These are phyloP conservation scores for Leptopilina syphax DNA, from an alignment of 2,888 invertebrate species.

Conservation along the genomic window DNA sequence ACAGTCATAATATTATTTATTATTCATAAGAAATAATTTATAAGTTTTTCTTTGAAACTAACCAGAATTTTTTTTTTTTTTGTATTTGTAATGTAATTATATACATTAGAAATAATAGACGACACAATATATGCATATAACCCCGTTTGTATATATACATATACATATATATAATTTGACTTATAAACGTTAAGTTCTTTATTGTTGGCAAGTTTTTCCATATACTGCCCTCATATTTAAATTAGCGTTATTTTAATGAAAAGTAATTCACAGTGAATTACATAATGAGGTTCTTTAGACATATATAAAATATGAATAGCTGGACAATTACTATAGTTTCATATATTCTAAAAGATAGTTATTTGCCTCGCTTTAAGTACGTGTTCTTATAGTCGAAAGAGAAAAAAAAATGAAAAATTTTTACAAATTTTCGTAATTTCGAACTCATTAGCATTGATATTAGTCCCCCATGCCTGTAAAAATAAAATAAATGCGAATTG, in stretches of 20 bases:
- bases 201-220: slow-evolving; percentile 4
- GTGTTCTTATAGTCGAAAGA: background rate
- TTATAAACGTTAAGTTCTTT: background rate
- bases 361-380: background rate
- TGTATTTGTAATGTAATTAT: background rate
- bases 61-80: too few relatives aligned
- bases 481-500: background rate
- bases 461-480: background rate
- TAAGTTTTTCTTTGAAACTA: too few relatives aligned
- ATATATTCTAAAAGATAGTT: slow-evolving; percentile 1
- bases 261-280: slow-evolving; percentile 12
- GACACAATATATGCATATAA: background rate
- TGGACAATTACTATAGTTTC: slow-evolving; percentile 16
- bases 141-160: background rate
- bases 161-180: background rate
- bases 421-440: background rate
- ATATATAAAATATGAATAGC: slow-evolving; percentile 3
- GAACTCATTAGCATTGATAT: slow-evolving; percentile 5
- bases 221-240: background rate
- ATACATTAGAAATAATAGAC: background rate
- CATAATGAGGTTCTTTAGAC: slow-evolving; percentile 14
- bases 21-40: too few relatives aligned
- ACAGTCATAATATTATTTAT: too few relatives aligned
- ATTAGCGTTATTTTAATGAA: slow-evolving; percentile 15
- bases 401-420: background rate